Conservation (phyloP, 2,888 invertebrate species). For the Torymus tubicola region DNA sequence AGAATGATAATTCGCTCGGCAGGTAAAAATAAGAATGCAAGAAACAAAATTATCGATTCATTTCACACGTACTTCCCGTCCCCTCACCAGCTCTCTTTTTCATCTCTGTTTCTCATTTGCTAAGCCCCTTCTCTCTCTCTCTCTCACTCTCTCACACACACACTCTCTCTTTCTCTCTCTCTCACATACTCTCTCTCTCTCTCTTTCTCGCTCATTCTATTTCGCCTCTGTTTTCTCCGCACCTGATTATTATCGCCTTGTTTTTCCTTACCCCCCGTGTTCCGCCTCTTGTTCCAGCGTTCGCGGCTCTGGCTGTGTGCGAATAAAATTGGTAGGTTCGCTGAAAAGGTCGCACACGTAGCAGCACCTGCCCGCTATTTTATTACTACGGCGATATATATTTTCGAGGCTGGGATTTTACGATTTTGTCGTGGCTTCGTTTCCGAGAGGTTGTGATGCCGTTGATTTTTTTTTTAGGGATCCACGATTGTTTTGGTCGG, state of each 20-base stretch:
- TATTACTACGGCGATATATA: too few species aligned
- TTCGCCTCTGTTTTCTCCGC: not conserved
- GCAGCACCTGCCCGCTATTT: too few species aligned
- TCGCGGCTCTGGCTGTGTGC: not conserved
- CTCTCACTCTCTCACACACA: not conserved
- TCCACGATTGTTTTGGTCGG: too few species aligned
- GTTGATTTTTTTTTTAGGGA: too few species aligned
- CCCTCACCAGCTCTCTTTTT: not conserved
- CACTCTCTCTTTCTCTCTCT: not conserved
- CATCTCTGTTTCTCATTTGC: conserved; percentile 22
- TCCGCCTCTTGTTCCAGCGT: conserved; percentile 16
- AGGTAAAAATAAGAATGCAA: too few species aligned
- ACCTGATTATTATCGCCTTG: conserved; percentile 27
- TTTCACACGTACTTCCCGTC: too few species aligned
- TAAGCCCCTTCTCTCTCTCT: conserved; percentile 13
- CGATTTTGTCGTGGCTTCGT: too few species aligned
- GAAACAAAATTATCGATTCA: too few species aligned
- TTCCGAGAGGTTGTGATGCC: too few species aligned
- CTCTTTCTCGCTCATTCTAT: not conserved
- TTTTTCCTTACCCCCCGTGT: conserved; percentile 6
- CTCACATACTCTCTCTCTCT: not conserved
- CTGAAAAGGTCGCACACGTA: conserved; percentile 4
- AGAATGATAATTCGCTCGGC: too few species aligned
- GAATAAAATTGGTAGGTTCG: conserved; percentile 31
- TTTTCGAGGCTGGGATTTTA: too few species aligned